Evolutionary conservation across 2,113 vertebrate genomes (phyloP).

Genomic region (Nipponia nippon): DNA sequence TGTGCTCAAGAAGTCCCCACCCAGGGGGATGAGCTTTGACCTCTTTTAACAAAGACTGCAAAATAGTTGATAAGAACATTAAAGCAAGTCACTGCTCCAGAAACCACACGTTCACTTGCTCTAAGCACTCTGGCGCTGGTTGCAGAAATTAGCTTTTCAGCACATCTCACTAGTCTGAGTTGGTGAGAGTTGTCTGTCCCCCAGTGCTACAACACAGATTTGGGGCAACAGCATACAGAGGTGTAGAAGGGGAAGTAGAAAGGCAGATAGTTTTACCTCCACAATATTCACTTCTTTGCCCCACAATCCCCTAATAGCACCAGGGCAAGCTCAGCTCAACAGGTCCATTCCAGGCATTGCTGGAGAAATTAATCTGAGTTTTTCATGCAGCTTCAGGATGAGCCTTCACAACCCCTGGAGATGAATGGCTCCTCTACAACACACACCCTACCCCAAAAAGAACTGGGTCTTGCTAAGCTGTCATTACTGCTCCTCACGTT

Average conservation of each 20-base stretch:
- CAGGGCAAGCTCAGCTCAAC: not conserved
- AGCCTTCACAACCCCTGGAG: not conserved
- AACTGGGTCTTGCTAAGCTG: not conserved
- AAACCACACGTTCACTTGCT: not conserved
- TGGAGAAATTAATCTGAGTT: not conserved
- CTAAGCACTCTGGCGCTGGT: not conserved
- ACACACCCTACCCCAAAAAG: not conserved
- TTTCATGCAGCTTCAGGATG: not conserved
- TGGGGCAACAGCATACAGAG: not conserved
- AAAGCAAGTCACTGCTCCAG: constrained; percentile 22
- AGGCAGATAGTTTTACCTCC: not conserved
- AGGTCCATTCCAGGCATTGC: not conserved
- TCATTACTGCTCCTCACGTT: not conserved
- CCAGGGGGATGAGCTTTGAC: constrained; percentile 37
- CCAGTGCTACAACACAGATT: not conserved
- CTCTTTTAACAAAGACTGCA: constrained; percentile 45
- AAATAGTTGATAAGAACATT: constrained; percentile 48
- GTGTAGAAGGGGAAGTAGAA: not conserved
- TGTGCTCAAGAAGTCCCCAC: constrained; percentile 24
- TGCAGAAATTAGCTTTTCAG: not conserved
- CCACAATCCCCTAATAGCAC: not conserved
- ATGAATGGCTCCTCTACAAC: not conserved
- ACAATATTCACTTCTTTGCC: not conserved
- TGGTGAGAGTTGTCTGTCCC: not conserved
- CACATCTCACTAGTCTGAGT: not conserved